Base-by-base conservation (phyloP, 1,140 invertebrate genomes). In the Streblospio benedicti region DNA sequence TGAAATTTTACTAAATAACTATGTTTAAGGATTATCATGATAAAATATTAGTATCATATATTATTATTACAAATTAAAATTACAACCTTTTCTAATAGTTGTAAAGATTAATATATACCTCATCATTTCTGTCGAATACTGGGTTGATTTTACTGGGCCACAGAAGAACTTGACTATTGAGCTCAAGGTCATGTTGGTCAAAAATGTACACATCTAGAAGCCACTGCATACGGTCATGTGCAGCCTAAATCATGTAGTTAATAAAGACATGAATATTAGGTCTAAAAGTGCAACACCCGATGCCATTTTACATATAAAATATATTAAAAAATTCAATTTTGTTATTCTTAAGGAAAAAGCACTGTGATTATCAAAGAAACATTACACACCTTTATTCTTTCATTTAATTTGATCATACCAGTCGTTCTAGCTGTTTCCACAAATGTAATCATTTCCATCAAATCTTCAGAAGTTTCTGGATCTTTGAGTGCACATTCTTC, bases 61-160 rank as follows among this genome's bases (percentile, higher is more conserved):
- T n/a, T n/a, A n/a, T n/a, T n/a, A n/a, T n/a, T n/a, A n/a, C 35
- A 38, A 9, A 38, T 9, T n/a, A 38, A 9, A 38, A 38, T 38
- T 38, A 38, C 9, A 38, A 38, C 9, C 35, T 38, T 9, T 38
- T 9, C 35, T 2, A 4, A 53, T 16, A 52, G 4, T 18, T 63
- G n/a, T n/a, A n/a, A 56, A 44, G 4, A 30, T 27, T 25, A 52
- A 23, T 38, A 58, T 61, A 62, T 69, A 79, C 77, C 64, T 76
- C 68, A 58, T 76, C 75, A 66, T 78, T 77, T 12, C 65, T 47
- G 68, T 79, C 75, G 67, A 79, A 78, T 1, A 77, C 66, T 20
- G 74, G 71, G 47, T 71, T 69, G 59, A 79, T 78, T 49, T 66
- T 66, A 14, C 69, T 64, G 12, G 76, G 75, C 75, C 77, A 77